A percentile compares a stretch with the other conserved stretches of the same genome.
Conservation (phyloP, 2,888 invertebrate species). For the Drosophila multiciliata region DNA sequence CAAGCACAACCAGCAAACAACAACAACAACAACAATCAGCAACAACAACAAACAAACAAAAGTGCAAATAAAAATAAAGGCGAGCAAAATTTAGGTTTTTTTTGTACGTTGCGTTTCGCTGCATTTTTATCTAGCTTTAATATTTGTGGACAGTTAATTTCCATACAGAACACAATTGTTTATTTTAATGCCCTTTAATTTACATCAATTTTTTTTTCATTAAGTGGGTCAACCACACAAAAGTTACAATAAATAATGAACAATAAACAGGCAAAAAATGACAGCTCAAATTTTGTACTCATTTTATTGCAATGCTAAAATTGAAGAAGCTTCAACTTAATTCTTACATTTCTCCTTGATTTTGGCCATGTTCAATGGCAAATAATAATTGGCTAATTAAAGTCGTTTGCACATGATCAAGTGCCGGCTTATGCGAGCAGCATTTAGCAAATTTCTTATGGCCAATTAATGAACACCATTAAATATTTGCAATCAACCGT, state of each 20-base stretch:
- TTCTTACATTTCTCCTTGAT: conserved; percentile 4
- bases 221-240: conserved; percentile 10
- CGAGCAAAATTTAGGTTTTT: conserved; percentile 32
- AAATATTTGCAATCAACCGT: conserved; percentile 77
- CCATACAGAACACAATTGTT: background rate
- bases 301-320: background rate
- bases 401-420: conserved; percentile 31
- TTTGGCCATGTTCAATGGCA: background rate
- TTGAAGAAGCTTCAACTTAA: background rate
- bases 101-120: conserved; percentile 59
- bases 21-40: conserved; percentile 17
- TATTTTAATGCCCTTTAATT: background rate
- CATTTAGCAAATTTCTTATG: conserved; percentile 68
- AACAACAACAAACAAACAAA: conserved; percentile 23
- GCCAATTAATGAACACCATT: conserved; percentile 82
- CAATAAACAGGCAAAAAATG: background rate
- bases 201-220: background rate
- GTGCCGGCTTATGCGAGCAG: conserved; percentile 24
- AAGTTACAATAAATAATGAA: background rate
- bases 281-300: too few species aligned
- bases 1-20: conserved; percentile 50
- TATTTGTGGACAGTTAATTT: conserved; percentile 10
- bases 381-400: conserved; percentile 31
- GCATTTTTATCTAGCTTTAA: conserved; percentile 58
- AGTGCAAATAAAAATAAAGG: conserved; percentile 39